Conservation (phyloP, 2,888 invertebrate genomes). For the Amphimallon solstitiale region DNA sequence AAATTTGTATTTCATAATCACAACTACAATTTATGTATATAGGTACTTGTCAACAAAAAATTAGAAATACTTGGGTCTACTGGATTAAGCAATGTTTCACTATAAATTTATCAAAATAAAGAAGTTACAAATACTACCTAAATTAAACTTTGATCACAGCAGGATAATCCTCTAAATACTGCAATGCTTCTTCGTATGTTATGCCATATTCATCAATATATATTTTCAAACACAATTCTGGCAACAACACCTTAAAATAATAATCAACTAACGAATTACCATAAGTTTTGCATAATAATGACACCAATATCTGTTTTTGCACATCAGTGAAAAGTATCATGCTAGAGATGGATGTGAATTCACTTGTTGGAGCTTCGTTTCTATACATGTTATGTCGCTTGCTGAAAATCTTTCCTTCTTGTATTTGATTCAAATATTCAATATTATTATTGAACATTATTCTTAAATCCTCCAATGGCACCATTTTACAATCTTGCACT, state of each 20-base stretch:
- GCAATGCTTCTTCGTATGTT: slow-evolving; percentile 46
- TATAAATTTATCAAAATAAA: no score
- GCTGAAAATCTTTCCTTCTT: slow-evolving; percentile 33
- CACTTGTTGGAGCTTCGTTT: not conserved
- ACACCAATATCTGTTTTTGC: no score
- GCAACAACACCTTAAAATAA: slow-evolving; percentile 56
- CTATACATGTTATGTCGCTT: slow-evolving; percentile 42
- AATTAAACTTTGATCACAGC: not conserved
- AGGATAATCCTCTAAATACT: slow-evolving; percentile 19
- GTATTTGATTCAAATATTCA: slow-evolving; percentile 41
- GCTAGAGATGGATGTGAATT: slow-evolving; percentile 53
- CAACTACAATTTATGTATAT: no score
- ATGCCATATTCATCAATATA: slow-evolving; percentile 55
- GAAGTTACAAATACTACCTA: no score
- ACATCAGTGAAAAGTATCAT: slow-evolving; percentile 53
- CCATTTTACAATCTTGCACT: slow-evolving; percentile 42
- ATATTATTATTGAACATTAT: slow-evolving; percentile 39
- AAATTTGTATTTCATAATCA: no score
- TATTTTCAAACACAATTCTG: slow-evolving; percentile 56
- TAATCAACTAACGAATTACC: slow-evolving; percentile 46
- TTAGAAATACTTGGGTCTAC: no score
- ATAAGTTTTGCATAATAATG: slow-evolving; percentile 49
- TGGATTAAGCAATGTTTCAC: no score
- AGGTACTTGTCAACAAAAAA: no score
- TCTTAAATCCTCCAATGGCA: slow-evolving; percentile 38